Base-by-base conservation (phyloP, 2,113 vertebrate genomes). In the mouse (Mus musculus) region DNA sequence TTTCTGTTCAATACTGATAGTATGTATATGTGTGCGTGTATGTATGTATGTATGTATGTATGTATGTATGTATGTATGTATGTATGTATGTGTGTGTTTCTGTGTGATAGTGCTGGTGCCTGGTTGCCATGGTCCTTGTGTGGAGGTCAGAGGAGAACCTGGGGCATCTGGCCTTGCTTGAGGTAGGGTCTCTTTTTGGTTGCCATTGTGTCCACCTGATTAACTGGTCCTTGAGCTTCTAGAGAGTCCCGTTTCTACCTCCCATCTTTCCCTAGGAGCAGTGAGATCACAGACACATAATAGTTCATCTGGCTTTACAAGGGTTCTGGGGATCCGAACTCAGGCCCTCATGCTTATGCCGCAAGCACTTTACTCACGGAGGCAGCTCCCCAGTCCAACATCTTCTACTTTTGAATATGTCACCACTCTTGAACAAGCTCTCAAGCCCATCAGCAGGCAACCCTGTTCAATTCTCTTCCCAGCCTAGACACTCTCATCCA, bases 391-490 rank as follows among this genome's bases (percentile, higher is more conserved):
- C 3, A 28, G 24, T 19, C 26, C 24, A 10, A 28, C n/a, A 63
- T 17, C 81, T 54, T 52, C 54, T 95, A 89, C 93, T 95, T 95
- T 94, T 77, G 65, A 90, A 52, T 11, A 67, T 36, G 82, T 90
- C n/a, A 26, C 56, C 59, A 86, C 54, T 54, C 22, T 61, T 88
- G 39, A 85, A 93, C 82, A 26, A 87, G 84, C 81, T 22, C 26
- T n/a, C 67, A 85, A 59, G 30, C 69, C 59, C 16, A n/a, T 67
- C 52, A 81, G 33, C 28, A 89, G 46, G 75, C 84, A 59, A 82
- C 84, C 63, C 76, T 22, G 56, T 84, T 95, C 56, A 89, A 49
- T 75, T 84, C 67, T 89, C 71, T 39, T 54, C 19, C 3, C 13
- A 61, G 69, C 2, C n/a, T 33, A 9, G 84, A 67, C 52, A 91